Evolutionary conservation across 2,888 invertebrate genomes (phyloP).

Genomic region (Cerastoderma edule): DNA sequence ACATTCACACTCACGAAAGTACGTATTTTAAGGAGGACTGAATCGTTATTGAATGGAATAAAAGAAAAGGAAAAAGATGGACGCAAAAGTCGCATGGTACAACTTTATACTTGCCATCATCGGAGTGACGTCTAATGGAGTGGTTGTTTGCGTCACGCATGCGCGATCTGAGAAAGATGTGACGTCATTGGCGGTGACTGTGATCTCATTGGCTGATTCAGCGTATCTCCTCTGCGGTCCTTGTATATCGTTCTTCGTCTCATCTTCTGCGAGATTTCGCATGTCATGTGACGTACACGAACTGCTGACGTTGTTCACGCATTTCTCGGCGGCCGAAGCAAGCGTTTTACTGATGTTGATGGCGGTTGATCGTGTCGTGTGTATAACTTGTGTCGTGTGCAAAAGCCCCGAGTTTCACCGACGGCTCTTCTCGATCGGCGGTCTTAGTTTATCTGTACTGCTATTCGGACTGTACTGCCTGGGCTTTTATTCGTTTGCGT

Average conservation of each 20-base stretch:
- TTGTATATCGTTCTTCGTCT: not conserved
- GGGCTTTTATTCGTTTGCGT: not conserved
- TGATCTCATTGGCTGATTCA: slow-evolving; percentile 13
- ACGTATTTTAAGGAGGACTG: too few species aligned
- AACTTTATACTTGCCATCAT: slow-evolving; percentile 2
- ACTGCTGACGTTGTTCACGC: slow-evolving; percentile 10
- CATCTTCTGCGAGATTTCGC: not conserved
- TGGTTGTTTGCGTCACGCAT: not conserved
- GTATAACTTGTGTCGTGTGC: not conserved
- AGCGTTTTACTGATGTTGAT: slow-evolving; percentile 6
- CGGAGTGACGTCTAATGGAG: not conserved
- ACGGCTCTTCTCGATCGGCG: not conserved
- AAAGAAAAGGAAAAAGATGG: too few species aligned
- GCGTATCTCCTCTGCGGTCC: slow-evolving; percentile 9
- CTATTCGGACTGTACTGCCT: slow-evolving; percentile 6
- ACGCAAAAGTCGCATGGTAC: not conserved
- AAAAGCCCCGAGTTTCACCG: not conserved
- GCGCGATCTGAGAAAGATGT: not conserved
- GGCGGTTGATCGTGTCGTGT: not conserved
- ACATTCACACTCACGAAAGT: too few species aligned
- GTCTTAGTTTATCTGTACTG: not conserved
- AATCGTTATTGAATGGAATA: too few species aligned
- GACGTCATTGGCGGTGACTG: slow-evolving; percentile 1
- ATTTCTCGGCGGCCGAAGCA: slow-evolving; percentile 7
- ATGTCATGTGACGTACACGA: not conserved